Evolutionary conservation across 2,888 invertebrate species (phyloP).

Genomic region (Chrysodeixis includens): DNA sequence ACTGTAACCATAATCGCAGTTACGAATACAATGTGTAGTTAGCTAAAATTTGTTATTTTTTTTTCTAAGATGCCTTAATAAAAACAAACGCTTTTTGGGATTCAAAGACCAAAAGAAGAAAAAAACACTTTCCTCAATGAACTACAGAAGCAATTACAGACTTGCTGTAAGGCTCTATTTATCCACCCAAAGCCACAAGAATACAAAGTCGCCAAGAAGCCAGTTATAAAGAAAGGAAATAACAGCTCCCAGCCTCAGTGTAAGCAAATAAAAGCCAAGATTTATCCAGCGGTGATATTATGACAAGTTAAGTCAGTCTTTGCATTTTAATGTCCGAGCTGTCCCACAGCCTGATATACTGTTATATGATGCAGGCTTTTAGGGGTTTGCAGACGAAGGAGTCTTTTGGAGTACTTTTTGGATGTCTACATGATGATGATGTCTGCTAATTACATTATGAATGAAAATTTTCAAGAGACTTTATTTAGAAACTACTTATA

Average conservation of each 20-base stretch:
- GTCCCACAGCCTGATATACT: slow-evolving; percentile 57
- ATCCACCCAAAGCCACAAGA: background rate
- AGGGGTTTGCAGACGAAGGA: slow-evolving; percentile 27
- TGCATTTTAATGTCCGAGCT: slow-evolving; percentile 68
- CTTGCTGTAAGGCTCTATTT: background rate
- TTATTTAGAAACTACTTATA: too few relatives aligned
- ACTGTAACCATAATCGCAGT: background rate
- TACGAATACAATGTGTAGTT: too few relatives aligned
- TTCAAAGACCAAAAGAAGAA: background rate
- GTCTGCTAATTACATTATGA: too few relatives aligned
- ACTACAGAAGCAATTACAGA: background rate
- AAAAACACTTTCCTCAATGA: background rate
- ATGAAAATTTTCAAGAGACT: too few relatives aligned
- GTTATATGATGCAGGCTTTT: slow-evolving; percentile 55
- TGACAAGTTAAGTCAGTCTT: slow-evolving; percentile 66
- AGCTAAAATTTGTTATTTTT: too few relatives aligned
- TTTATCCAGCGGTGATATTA: slow-evolving; percentile 53
- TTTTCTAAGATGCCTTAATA: too few relatives aligned
- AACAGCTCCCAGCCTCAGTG: background rate
- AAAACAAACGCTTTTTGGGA: too few relatives aligned
- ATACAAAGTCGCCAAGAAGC: background rate
- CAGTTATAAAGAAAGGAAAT: background rate
- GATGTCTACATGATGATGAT: too few relatives aligned
- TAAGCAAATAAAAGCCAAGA: slow-evolving; percentile 51
- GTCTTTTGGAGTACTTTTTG: background rate